Percentiles rank a stretch among this genome's conserved stretches.
Evolutionary conservation across 2,797 vertebrate genomes (phyloP).

Genomic region (Fistularia commersonii): DNA sequence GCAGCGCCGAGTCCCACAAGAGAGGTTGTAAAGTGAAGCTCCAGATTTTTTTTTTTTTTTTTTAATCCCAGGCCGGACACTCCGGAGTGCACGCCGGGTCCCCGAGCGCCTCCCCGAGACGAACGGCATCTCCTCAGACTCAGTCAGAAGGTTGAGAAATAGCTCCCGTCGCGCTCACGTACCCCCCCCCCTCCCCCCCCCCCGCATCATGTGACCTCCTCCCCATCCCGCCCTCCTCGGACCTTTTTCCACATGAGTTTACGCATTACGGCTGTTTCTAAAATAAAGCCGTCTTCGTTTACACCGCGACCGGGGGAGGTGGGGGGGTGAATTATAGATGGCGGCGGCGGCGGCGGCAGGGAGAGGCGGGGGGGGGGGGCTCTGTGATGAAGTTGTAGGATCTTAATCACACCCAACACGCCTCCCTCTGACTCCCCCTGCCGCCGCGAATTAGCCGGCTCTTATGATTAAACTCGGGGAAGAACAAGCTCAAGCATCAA

Average conservation of each 20-base stretch:
- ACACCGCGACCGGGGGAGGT: constrained; percentile 68
- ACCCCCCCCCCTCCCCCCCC: constrained; percentile 62
- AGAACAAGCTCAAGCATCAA: constrained; percentile 70
- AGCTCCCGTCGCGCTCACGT: constrained; percentile 90
- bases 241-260: constrained; percentile 81
- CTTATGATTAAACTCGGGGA: constrained; percentile 71
- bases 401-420: constrained; percentile 73
- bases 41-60: constrained; percentile 74
- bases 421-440: constrained; percentile 52
- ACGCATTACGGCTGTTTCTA: constrained; percentile 68
- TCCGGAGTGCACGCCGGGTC: constrained; percentile 81
- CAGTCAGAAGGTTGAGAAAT: constrained; percentile 94
- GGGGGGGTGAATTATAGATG: constrained; percentile 74
- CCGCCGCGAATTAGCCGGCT: constrained; percentile 65
- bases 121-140: constrained; percentile 91
- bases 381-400: constrained; percentile 72
- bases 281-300: constrained; percentile 75
- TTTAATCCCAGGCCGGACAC: constrained; percentile 76
- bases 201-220: constrained; percentile 80
- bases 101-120: constrained; percentile 89
- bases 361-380: too few species aligned
- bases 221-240: constrained; percentile 84
- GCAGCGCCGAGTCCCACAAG: constrained; percentile 87
- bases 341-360: too few species aligned
- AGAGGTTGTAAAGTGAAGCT: constrained; percentile 90